Base-by-base conservation (phyloP, 1,140 invertebrate species). In the Anagrus nilaparvatae region DNA sequence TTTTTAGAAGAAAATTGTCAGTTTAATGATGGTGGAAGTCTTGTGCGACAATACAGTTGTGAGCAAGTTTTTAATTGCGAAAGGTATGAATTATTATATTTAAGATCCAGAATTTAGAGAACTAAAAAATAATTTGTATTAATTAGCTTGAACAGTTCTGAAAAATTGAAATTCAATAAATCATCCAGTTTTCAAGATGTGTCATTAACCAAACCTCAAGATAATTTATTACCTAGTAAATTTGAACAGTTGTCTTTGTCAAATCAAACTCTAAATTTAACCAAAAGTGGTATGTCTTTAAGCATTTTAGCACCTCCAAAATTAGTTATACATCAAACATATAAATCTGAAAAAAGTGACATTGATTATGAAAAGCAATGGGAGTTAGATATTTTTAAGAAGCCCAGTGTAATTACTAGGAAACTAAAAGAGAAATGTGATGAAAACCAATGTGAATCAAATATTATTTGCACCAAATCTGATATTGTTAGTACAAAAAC, bases 11-110 rank as follows among this genome's bases (percentile, higher is more conserved):
- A 58, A 17, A 13, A 14, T 12, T 45, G 21, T 38, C 25, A 40
- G 12, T 30, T 28, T 19, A 18, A 40, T 23, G 40, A 14, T 23
- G 7, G 21, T 14, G 16, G 38, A 27, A 43, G 34, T 27, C 49
- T 59, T 30, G 4, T 56, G 17, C 55, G 43, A 39, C 52, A 59
- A 21, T 55, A 52, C 39, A 60, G 54, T 35, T 61, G 35, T 21
- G 55, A 60, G 36, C 44, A 56, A 35, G 51, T 56, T 30, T 56
- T 49, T 24, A 34, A 53, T 41, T 21, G 45, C 34, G 29, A 23
- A 14, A 60, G 44, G 58, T 57, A 46, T 30, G 36, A 13, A 20
- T 41, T 34, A 19, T 31, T 37, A 17, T 25, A 27, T 24, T 18
- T 19, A n/a, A 40, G 34, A 29, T 23, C 19, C n/a, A 19, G 32